phyloP scores from a whole-genome alignment of 1,140 invertebrate genomes.

The Ostrea denselamellosa region DNA sequence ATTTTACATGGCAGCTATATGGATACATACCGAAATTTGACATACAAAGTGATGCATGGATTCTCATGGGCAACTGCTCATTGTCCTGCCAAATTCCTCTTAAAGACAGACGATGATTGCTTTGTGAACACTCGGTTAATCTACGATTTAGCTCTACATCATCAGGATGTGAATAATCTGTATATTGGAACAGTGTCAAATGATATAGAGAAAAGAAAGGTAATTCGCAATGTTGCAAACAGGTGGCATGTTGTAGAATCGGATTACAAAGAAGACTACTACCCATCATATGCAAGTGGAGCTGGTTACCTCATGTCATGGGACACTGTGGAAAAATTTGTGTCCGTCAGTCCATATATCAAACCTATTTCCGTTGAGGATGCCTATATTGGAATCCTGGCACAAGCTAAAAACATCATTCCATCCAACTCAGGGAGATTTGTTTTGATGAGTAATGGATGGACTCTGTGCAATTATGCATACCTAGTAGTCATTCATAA shows the following conservation, averaged over 20 bases:
- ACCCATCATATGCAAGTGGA: slow-evolving; percentile 71
- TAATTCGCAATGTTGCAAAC: slow-evolving; percentile 60
- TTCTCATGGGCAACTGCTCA: slow-evolving; percentile 61
- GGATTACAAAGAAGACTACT: slow-evolving; percentile 60
- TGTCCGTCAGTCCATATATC: slow-evolving; percentile 62
- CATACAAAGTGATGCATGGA: slow-evolving; percentile 69
- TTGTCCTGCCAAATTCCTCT: slow-evolving; percentile 61
- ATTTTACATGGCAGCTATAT: slow-evolving; percentile 70
- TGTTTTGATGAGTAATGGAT: slow-evolving; percentile 59
- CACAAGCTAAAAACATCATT: slow-evolving; percentile 58
- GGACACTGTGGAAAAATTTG: slow-evolving; percentile 65
- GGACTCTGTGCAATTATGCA: slow-evolving; percentile 69
- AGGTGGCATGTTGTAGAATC: slow-evolving; percentile 65
- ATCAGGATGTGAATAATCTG: slow-evolving; percentile 59
- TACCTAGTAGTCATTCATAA: slow-evolving; percentile 69
- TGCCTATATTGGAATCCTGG: slow-evolving; percentile 69
- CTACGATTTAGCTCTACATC: slow-evolving; percentile 63
- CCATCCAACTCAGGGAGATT: slow-evolving; percentile 65
- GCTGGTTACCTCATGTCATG: slow-evolving; percentile 68
- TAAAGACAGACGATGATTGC: slow-evolving; percentile 75
- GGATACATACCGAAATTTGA: slow-evolving; percentile 72
- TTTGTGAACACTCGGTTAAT: slow-evolving; percentile 69
- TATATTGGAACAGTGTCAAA: slow-evolving; percentile 68
- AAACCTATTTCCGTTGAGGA: slow-evolving; percentile 70
- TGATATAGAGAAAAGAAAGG: slow-evolving; percentile 57